Evolutionary conservation across 1,140 invertebrate genomes (phyloP).

Genomic region (Tachypleus tridentatus): DNA sequence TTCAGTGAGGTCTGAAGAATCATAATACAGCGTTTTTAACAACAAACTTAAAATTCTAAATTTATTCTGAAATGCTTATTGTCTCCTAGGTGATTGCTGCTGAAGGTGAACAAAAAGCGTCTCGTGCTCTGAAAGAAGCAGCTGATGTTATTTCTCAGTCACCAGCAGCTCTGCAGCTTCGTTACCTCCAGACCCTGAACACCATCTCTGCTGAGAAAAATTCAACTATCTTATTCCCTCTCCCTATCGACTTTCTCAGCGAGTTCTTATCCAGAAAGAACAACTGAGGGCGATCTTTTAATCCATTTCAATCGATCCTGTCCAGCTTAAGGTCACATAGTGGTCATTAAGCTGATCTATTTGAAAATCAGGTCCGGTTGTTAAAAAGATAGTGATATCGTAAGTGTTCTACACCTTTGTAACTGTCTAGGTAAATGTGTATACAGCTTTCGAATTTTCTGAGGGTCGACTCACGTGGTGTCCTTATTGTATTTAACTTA

Average conservation of each 20-base stretch:
- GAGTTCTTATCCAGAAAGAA: slow-evolving; percentile 16
- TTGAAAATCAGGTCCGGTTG: too few species aligned
- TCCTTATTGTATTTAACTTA: too few species aligned
- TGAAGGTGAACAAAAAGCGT: slow-evolving; percentile 71
- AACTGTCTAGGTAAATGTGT: too few species aligned
- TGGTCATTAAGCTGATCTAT: too few species aligned
- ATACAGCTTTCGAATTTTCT: too few species aligned
- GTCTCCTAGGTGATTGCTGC: slow-evolving; percentile 39
- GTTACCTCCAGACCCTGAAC: slow-evolving; percentile 69
- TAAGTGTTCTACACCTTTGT: too few species aligned
- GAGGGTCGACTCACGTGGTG: too few species aligned
- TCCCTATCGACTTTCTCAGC: slow-evolving; percentile 75
- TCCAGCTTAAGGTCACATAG: too few species aligned
- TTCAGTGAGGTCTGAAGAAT: too few species aligned
- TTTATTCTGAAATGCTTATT: background rate
- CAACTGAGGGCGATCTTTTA: too few species aligned
- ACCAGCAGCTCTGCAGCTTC: slow-evolving; percentile 44
- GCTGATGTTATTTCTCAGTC: slow-evolving; percentile 65
- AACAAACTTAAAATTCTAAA: background rate
- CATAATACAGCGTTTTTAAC: background rate
- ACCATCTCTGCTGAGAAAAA: slow-evolving; percentile 95
- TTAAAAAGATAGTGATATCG: too few species aligned
- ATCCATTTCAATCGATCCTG: too few species aligned
- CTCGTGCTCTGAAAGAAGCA: slow-evolving; percentile 73
- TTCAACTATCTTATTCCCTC: slow-evolving; percentile 92